Evolutionary conservation across 2,797 vertebrate species (phyloP).

Genomic region (Poecilia wingei): DNA sequence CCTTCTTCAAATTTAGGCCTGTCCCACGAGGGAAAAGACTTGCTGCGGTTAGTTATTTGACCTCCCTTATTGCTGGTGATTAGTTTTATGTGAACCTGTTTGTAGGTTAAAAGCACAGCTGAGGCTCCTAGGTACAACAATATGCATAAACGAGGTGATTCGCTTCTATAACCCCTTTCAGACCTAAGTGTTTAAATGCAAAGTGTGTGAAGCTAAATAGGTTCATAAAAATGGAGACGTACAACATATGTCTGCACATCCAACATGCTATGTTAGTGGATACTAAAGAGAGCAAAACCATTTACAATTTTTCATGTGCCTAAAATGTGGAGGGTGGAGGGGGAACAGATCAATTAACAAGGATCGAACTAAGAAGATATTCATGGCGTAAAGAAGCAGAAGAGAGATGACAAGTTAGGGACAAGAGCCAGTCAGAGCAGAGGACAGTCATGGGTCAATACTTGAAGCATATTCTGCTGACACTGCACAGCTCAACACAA

Average conservation of each 20-base stretch:
- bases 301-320: background rate
- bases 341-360: slow-evolving; percentile 35
- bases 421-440: slow-evolving; percentile 78
- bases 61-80: slow-evolving; percentile 44
- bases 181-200: slow-evolving; percentile 24
- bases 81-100: slow-evolving; percentile 44
- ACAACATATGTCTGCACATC: background rate
- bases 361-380: slow-evolving; percentile 25
- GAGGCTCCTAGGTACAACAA: slow-evolving; percentile 25
- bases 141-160: slow-evolving; percentile 42
- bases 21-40: slow-evolving; percentile 19
- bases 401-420: slow-evolving; percentile 71
- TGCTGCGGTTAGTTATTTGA: slow-evolving; percentile 36
- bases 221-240: background rate
- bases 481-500: slow-evolving; percentile 65
- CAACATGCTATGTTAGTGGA: no score
- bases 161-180: slow-evolving; percentile 29
- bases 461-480: slow-evolving; percentile 75
- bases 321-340: background rate
- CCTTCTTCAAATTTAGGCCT: slow-evolving; percentile 15
- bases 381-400: slow-evolving; percentile 9
- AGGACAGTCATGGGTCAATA: slow-evolving; percentile 81
- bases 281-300: background rate
- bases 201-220: slow-evolving; percentile 8
- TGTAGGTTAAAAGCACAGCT: slow-evolving; percentile 56